phyloP scores from a whole-genome alignment of 2,888 invertebrate species.

The Lasioglossum marginatum region DNA sequence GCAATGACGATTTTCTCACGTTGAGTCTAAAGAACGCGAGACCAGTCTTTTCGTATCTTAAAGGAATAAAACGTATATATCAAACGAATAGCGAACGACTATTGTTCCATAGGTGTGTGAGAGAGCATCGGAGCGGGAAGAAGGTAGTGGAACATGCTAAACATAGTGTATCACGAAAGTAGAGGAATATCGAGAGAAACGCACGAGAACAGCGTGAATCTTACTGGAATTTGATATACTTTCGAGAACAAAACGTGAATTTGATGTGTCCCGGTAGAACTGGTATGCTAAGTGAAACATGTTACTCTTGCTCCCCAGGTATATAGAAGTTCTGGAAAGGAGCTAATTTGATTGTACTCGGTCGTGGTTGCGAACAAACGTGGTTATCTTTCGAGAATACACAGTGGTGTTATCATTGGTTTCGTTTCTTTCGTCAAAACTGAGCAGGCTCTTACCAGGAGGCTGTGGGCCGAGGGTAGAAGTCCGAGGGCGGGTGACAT shows the following conservation, averaged over 20 bases:
- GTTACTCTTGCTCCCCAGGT: neutral
- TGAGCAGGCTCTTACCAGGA: constrained; percentile 80
- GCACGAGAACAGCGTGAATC: neutral
- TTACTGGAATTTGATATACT: neutral
- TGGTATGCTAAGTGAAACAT: neutral
- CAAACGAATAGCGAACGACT: neutral
- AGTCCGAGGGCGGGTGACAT: constrained; percentile 85
- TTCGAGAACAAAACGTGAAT: neutral
- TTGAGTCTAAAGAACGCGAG: neutral
- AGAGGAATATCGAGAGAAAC: constrained; percentile 14
- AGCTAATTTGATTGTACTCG: neutral
- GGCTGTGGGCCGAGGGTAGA: constrained; percentile 84
- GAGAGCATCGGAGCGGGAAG: neutral
- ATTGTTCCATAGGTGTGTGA: neutral
- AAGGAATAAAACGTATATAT: too few relatives aligned
- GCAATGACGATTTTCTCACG: neutral
- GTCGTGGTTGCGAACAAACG: constrained; percentile 5
- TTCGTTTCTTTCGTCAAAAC: constrained; percentile 43
- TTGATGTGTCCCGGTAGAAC: neutral
- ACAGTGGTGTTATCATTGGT: constrained; percentile 54
- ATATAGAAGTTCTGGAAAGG: neutral
- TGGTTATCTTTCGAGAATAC: constrained; percentile 22
- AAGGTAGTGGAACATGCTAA: neutral
- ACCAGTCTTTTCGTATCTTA: neutral
- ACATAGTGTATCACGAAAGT: neutral